Base-by-base conservation (phyloP, 2,113 vertebrate species). In the Neotoma lepida region DNA sequence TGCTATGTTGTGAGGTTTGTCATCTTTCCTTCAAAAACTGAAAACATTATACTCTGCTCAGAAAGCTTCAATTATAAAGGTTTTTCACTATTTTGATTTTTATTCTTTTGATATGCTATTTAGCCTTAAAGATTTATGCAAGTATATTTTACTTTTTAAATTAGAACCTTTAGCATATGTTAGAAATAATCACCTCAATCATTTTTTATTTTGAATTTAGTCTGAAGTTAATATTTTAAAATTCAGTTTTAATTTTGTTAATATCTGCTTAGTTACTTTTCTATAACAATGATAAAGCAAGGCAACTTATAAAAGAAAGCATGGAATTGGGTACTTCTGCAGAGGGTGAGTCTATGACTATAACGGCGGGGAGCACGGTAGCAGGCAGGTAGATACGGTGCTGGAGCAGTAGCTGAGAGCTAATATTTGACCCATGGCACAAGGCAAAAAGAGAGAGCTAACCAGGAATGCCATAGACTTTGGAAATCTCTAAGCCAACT, bases 1-100 rank as follows among this genome's bases (percentile, higher is more conserved):
- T 77, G 74, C 58, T 61, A 77, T n/a, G 13, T 46, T 91, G 2
- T 61, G 6, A 71, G 82, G 15, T 77, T 46, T 91, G 85, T 35
- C 30, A 81, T 74, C 7, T 90, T 95, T 90, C 84, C 39, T 88
- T 88, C 33, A 51, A 77, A 88, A 80, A 66, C 90, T 76, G 44
- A 80, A 28, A 14, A 85, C 80, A 17, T 86, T 94, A 54, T 41
- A 46, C 3, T 17, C 28, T 89, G 63, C 95, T 77, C 54, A 86
- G 68, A 66, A 26, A 89, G 2, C 17, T 64, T 64, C 9, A 12
- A 68, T 82, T 54, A 89, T 64, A 9, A 61, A 5, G 8, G 8
- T 22, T 49, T 33, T 44, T 66, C 12, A 24, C 5, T 78, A 0
- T 77, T 81, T 74, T 88, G 76, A 46, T 39, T 64, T 84, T 90